phyloP scores from a whole-genome alignment of 2,113 vertebrate species.

The Lepisosteus osseus region DNA sequence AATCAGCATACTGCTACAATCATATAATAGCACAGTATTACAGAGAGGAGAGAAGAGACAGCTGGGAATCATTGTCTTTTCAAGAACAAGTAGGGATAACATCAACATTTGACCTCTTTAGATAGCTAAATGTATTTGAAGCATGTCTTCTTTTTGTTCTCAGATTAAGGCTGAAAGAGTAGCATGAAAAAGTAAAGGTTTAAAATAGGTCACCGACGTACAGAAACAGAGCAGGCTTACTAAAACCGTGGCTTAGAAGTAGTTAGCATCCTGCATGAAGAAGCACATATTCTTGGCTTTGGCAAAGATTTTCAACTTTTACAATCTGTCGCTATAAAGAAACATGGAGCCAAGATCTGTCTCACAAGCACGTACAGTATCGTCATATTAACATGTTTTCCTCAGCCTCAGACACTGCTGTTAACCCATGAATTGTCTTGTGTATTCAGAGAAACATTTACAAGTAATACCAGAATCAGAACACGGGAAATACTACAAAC shows the following conservation, averaged over 20 bases:
- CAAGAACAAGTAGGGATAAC: slow-evolving; percentile 16
- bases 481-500: too few relatives aligned
- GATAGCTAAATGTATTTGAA: slow-evolving; percentile 4
- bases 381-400: too few relatives aligned
- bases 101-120: slow-evolving; percentile 20
- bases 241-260: neutral
- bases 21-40: neutral
- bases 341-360: too few relatives aligned
- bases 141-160: slow-evolving; percentile 21
- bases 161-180: slow-evolving; percentile 22
- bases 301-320: too few relatives aligned
- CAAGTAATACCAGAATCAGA: too few relatives aligned
- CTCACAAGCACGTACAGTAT: too few relatives aligned
- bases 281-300: too few relatives aligned
- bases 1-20: neutral
- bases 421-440: too few relatives aligned
- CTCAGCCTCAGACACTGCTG: too few relatives aligned
- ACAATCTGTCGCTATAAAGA: too few relatives aligned
- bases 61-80: slow-evolving; percentile 15
- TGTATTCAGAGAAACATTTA: too few relatives aligned
- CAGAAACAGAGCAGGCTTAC: slow-evolving; percentile 4
- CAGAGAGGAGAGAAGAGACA: neutral
- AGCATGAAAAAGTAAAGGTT: slow-evolving; percentile 9
- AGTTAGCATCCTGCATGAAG: too few relatives aligned
- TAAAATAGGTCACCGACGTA: slow-evolving; percentile 12